Evolutionary conservation across 2,888 invertebrate genomes (phyloP).

Genomic region (Mamestra brassicae): DNA sequence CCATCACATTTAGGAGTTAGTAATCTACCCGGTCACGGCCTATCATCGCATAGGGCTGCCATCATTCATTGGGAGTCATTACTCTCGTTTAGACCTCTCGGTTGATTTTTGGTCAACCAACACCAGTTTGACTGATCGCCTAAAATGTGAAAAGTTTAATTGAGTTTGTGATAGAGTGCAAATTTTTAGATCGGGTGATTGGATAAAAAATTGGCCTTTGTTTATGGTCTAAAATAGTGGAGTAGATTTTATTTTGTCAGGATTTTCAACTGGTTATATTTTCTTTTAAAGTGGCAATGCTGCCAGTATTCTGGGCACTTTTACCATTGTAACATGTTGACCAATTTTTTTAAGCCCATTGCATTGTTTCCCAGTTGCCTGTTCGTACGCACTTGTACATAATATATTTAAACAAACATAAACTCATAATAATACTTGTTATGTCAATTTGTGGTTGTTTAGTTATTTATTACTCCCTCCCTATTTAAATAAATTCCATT

Average conservation of each 20-base stretch:
- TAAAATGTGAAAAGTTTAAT: slow-evolving; percentile 59
- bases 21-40: slow-evolving; percentile 41
- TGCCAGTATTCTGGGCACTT: not conserved
- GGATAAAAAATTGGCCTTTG: slow-evolving; percentile 21
- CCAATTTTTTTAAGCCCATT: too few relatives aligned
- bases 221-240: not conserved
- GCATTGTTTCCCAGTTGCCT: too few relatives aligned
- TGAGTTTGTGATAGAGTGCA: slow-evolving; percentile 35
- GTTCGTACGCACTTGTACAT: not conserved
- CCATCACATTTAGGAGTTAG: slow-evolving; percentile 53
- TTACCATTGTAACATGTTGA: too few relatives aligned
- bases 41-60: slow-evolving; percentile 26
- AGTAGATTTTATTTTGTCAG: too few relatives aligned
- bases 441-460: too few relatives aligned
- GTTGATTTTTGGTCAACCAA: slow-evolving; percentile 54
- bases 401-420: too few relatives aligned
- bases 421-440: too few relatives aligned
- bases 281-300: not conserved
- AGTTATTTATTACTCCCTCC: too few relatives aligned
- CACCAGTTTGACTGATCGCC: slow-evolving; percentile 48
- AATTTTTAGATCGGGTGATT: slow-evolving; percentile 35
- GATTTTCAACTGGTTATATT: not conserved
- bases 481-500: not conserved
- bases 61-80: slow-evolving; percentile 54
- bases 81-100: slow-evolving; percentile 36